A percentile compares a stretch with the other conserved stretches of the same genome.
These are phyloP conservation scores for Hyla sarda DNA, from an alignment of 2,113 vertebrate species.

Conservation along the genomic window DNA sequence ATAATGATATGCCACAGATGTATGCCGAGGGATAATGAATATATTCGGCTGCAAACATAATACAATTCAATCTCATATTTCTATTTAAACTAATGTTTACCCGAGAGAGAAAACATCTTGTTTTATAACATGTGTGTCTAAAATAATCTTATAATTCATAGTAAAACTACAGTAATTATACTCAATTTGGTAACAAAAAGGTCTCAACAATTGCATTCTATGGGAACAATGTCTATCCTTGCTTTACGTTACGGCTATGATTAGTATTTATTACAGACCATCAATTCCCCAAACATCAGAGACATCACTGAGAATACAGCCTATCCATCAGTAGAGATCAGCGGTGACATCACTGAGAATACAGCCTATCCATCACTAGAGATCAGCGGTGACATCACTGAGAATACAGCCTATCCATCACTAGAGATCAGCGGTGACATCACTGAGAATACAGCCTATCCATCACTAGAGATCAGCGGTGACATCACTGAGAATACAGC, in stretches of 20 bases:
- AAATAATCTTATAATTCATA: conserved; percentile 28
- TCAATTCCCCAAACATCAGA: not conserved
- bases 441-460: not conserved
- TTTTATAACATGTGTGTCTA: conserved; percentile 27
- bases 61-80: not conserved
- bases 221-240: not conserved
- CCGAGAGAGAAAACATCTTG: conserved; percentile 1
- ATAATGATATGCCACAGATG: conserved; percentile 4
- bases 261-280: not conserved
- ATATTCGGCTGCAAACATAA: conserved; percentile 4
- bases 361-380: too few relatives aligned
- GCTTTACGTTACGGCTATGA: not conserved
- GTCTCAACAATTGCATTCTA: not conserved
- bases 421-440: too few relatives aligned
- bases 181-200: not conserved
- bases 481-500: not conserved
- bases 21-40: conserved; percentile 34
- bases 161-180: conserved; percentile 5
- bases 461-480: not conserved
- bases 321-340: too few relatives aligned
- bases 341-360: too few relatives aligned
- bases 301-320: too few relatives aligned
- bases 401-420: too few relatives aligned
- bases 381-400: too few relatives aligned
- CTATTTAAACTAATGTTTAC: conserved; percentile 19